Evolutionary conservation across 2,797 vertebrate species (phyloP).

Genomic region (Avahi laniger): DNA sequence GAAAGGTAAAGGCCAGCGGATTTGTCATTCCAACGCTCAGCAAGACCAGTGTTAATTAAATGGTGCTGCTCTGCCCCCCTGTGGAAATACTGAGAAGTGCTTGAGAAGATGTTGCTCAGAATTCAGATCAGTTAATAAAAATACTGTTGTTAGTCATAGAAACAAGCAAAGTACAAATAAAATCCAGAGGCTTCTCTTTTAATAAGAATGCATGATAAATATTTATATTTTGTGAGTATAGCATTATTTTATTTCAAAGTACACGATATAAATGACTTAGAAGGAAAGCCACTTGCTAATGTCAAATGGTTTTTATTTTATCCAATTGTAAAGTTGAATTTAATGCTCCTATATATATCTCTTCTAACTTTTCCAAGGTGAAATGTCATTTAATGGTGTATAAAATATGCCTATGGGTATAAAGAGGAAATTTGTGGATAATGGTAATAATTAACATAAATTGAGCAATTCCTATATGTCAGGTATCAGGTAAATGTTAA

Average conservation of each 20-base stretch:
- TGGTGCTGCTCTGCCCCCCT: constrained; percentile 45
- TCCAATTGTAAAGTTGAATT: neutral
- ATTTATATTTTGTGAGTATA: neutral
- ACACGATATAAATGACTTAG: neutral
- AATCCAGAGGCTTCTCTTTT: neutral
- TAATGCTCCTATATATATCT: neutral
- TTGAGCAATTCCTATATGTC: neutral
- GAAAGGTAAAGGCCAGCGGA: neutral
- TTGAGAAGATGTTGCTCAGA: neutral
- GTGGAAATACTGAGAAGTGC: constrained; percentile 49
- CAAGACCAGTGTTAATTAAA: neutral
- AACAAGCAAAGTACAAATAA: neutral
- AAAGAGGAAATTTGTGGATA: neutral
- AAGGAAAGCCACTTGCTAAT: neutral
- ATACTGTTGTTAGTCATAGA: neutral
- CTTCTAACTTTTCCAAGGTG: neutral
- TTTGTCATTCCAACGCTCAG: neutral
- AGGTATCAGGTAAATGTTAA: neutral
- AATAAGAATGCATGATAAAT: neutral
- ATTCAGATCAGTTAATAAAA: neutral
- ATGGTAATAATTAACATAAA: neutral
- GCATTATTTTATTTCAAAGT: neutral
- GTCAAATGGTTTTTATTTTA: neutral
- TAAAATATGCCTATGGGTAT: neutral
- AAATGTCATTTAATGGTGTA: neutral